Evolutionary conservation across 2,113 vertebrate genomes (phyloP), one percentile per base, ranked within the genome.

Genomic region (Egretta garzetta): DNA sequence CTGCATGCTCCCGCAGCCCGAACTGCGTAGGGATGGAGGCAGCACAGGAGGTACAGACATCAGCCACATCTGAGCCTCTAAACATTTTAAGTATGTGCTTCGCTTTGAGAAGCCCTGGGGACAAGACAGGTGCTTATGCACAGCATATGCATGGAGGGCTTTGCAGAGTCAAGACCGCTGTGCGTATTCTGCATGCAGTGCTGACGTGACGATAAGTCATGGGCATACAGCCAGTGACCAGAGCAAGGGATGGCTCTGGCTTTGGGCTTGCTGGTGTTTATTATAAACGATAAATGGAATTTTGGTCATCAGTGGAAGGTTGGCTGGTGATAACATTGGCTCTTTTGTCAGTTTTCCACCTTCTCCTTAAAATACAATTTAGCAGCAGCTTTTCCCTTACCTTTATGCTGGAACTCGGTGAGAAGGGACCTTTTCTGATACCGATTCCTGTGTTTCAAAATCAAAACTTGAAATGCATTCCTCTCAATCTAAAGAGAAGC

Each of bases 341-440:
- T 84, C 7, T 67, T n/a, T n/a, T 66, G 1, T 26, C 14, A n/a
- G 23, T 88, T 86, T 27, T 93, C 26, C 32, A 63, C 8, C 63
- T 83, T 83, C 84, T 63, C 64, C 55, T 95, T 90, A 84, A 67
- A 52, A 85, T 28, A 58, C 12, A 43, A n/a, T 95, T 92, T 62
- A 66, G 92, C 88, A 91, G 53, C 30, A 35, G 32, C 10, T 81
- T 88, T 91, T 85, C 79, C 52, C 37, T 93, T 90, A 47, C 77
- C 63, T 80, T 80, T 71, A 17, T 59, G 26, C 43, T 93, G 58
- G 19, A 91, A 59, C 59, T 91, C 76, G 50, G 59, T 81, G 55
- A 77, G 50, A 83, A 75, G 79, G 72, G 33, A 30, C 47, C 27
- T 86, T 73, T 73, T 70, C 41, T 67, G 37, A 37, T 76, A 83